These are phyloP conservation scores for Nesospiza acunhae DNA, from an alignment of 2,113 vertebrate species.

Conservation along the genomic window DNA sequence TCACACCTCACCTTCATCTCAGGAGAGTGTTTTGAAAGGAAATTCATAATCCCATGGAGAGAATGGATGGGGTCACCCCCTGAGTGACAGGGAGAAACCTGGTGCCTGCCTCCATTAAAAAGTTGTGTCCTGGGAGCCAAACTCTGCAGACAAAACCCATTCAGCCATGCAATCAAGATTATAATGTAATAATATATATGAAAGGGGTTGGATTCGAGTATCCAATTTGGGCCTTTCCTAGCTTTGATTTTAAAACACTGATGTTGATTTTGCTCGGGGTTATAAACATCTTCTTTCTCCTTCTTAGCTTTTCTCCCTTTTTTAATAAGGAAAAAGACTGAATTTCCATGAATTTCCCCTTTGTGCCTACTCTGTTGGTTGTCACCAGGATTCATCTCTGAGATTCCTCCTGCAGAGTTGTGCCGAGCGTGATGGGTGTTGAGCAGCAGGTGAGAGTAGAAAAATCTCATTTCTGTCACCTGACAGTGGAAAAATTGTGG, in stretches of 20 bases:
- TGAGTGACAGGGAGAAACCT: neutral
- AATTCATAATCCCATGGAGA: neutral
- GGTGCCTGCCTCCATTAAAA: neutral
- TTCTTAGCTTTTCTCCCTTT: neutral
- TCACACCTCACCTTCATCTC: neutral
- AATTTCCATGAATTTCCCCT: neutral
- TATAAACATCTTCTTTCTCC: neutral
- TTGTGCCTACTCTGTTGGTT: neutral
- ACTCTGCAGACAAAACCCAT: neutral
- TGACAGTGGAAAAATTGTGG: neutral
- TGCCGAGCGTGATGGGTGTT: neutral
- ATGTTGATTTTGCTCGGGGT: neutral
- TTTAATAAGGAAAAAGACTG: neutral
- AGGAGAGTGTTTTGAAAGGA: neutral
- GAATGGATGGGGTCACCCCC: neutral
- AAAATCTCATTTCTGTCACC: neutral
- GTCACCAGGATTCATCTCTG: neutral
- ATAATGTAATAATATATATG: neutral
- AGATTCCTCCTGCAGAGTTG: neutral
- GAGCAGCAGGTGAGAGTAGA: neutral
- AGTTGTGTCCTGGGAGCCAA: neutral
- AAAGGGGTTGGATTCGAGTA: neutral
- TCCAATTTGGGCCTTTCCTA: neutral
- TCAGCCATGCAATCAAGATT: neutral
- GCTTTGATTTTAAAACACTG: neutral